phyloP scores from a whole-genome alignment of 2,113 vertebrate genomes.

The Triplophysa siluroides region DNA sequence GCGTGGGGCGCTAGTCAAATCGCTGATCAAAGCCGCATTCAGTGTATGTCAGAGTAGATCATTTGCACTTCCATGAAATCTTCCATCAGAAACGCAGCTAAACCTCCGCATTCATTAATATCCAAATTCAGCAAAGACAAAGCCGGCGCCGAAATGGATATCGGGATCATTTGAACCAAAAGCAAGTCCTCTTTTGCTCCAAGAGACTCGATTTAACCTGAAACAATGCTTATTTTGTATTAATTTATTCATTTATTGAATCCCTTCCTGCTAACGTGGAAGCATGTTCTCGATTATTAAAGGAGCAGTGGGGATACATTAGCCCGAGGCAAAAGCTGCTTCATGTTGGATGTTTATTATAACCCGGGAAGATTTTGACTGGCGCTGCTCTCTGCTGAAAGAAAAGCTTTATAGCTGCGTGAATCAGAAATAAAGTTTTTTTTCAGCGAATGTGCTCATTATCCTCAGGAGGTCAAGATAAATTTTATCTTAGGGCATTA shows the following conservation, averaged over 20 bases:
- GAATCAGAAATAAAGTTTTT: background rate
- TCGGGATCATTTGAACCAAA: constrained; percentile 57
- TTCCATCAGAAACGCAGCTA: constrained; percentile 45
- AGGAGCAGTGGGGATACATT: constrained; percentile 54
- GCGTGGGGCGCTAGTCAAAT: constrained; percentile 52
- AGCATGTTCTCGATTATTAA: constrained; percentile 56
- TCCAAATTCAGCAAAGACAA: constrained; percentile 53
- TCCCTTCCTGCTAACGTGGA: constrained; percentile 33
- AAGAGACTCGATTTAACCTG: constrained; percentile 53
- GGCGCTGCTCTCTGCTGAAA: constrained; percentile 36
- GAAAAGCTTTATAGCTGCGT: background rate
- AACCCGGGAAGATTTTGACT: constrained; percentile 44
- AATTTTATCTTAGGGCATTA: too few species aligned
- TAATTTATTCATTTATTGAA: constrained; percentile 29
- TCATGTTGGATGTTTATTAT: constrained; percentile 43
- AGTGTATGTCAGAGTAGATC: constrained; percentile 58
- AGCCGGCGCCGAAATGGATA: constrained; percentile 48
- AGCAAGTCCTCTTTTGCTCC: constrained; percentile 37
- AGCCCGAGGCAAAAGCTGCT: constrained; percentile 39
- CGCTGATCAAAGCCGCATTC: constrained; percentile 59
- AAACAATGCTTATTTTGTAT: constrained; percentile 41
- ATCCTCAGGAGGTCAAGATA: too few species aligned
- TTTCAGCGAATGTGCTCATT: too few species aligned
- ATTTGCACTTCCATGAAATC: constrained; percentile 62
- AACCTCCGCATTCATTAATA: constrained; percentile 61